Base-by-base conservation (phyloP, 2,113 vertebrate genomes). In the Gymnorhina tibicen region DNA sequence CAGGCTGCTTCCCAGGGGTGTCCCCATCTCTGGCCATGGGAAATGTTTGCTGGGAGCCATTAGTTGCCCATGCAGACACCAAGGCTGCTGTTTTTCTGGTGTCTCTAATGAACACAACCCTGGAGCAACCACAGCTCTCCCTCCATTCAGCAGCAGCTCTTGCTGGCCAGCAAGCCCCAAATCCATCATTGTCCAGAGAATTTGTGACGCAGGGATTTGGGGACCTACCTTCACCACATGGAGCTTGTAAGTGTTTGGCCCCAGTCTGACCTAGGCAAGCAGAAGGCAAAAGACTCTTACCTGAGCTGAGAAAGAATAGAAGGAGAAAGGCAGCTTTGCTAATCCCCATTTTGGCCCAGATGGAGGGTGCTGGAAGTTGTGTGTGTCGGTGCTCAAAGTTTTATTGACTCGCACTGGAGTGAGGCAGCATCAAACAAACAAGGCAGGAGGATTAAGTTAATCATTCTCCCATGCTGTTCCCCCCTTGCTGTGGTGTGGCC, bases 241-340 rank as follows among this genome's bases (percentile, higher is more conserved):
- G 30, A 78, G 17, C 16, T 55, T 26, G 11, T 30, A 50, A 69
- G 21, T 4, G 0, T 16, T 47, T 75, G 44, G n/a, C 39, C 32
- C 73, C 58, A 42, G 35, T 20, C n/a, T 81, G 44, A 49, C 63
- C 46, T 9, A 63, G 35, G 47, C 50, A 95, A 94, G 87, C 5
- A 7, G 35, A 82, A 94, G n/a, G 58, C 49, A 90, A 92, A 93
- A 27, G 46, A 64, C 26, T 46, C 98, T 98, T 98, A 98, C 98
- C 98, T 98, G 98, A 89, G 50, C 78, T 87, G 76, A 98, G 91
- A 81, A 97, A 92, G 77, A 98, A 66, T 47, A 98, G 96, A 55
- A 98, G 58, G 21, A 98, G 89, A 73, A 98, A 93, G 39, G 95
- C n/a, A 13, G 91, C 85, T 76, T 89, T 95, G 83, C 55, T 96